These are phyloP conservation scores for Herpetotheres cachinnans DNA, from an alignment of 2,113 vertebrate genomes.

Conservation along the genomic window DNA sequence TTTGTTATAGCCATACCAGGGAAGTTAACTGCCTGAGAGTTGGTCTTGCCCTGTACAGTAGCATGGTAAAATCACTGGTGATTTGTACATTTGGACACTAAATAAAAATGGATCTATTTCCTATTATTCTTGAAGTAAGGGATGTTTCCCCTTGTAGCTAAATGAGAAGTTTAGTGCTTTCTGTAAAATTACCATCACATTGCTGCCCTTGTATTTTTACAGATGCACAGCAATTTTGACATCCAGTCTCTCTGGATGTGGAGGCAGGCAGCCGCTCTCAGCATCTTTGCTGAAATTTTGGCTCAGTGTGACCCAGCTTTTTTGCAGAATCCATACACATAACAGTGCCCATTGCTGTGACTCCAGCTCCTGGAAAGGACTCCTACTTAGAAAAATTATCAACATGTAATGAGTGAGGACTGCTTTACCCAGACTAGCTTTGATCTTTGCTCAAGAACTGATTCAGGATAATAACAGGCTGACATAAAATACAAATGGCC, in stretches of 20 bases:
- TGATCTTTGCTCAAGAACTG: slow-evolving; percentile 42
- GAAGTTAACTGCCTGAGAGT: background rate
- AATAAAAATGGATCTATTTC: background rate
- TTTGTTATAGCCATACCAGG: background rate
- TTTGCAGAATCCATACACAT: background rate
- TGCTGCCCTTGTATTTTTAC: background rate
- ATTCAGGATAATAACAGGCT: slow-evolving; percentile 28
- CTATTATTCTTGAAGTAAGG: background rate
- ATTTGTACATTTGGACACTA: background rate
- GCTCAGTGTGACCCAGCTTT: background rate
- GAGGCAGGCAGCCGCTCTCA: background rate
- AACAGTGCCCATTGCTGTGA: background rate
- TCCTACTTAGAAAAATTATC: background rate
- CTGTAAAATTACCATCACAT: background rate
- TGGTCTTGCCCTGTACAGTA: background rate
- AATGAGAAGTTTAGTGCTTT: background rate
- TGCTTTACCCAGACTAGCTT: background rate
- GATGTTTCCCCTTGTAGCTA: background rate
- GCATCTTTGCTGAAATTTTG: background rate
- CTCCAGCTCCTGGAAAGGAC: background rate
- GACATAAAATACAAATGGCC: slow-evolving; percentile 44
- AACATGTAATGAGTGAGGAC: background rate
- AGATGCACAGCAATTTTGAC: background rate
- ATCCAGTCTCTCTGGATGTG: background rate
- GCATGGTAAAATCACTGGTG: background rate